Base-by-base conservation (phyloP, 2,888 invertebrate species). In the Drosophila anomalata region DNA sequence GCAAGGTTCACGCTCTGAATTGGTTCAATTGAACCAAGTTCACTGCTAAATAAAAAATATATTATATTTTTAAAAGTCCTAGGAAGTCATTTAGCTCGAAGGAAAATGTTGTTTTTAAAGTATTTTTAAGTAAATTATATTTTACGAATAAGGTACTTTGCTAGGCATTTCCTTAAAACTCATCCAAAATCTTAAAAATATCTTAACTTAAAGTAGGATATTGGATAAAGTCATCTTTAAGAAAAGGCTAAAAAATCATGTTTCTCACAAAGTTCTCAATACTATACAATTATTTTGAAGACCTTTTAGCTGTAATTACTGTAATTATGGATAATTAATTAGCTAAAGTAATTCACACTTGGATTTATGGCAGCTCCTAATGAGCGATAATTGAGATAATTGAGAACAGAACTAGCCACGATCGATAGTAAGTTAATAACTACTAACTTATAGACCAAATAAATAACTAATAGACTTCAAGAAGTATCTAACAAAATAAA, bases 1-100 rank as follows among this genome's bases (percentile, higher is more conserved):
- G 61, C 41, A 29, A 36, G 33, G 62, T 62, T 62, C 52, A 36
- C 52, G 51, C 44, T 22, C 26, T 22, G 63, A 65, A 65, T 65
- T 60, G 70, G 61, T 70, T 54, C 36, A 61, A 44, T 50, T 60
- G 53, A 61, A 70, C 71, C 70, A 48, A 68, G 59, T 69, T 48
- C 59, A 51, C 24, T 50, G 62, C 51, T 44, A 52, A 63, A 33
- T 12, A 26, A 29, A 33, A 51, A 33, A 9, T 9, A 20, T 17
- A 11, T 20, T 52, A 12, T 29, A 12, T 20, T 26, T n/a, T 20
- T 22, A 8, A 5, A 42, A 9, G 8, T 14, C n/a, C 36, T 6
- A 0, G 36, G 6, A 2, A n/a, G n/a, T n/a, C n/a, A 1, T 12
- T 11, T 33, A 33, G 11, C 4, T 24, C 22, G 9, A 29, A 29